Percentiles rank a stretch among this genome's conserved stretches.
phyloP scores from a whole-genome alignment of 2,797 vertebrate species.

The Simalia tracyae region DNA sequence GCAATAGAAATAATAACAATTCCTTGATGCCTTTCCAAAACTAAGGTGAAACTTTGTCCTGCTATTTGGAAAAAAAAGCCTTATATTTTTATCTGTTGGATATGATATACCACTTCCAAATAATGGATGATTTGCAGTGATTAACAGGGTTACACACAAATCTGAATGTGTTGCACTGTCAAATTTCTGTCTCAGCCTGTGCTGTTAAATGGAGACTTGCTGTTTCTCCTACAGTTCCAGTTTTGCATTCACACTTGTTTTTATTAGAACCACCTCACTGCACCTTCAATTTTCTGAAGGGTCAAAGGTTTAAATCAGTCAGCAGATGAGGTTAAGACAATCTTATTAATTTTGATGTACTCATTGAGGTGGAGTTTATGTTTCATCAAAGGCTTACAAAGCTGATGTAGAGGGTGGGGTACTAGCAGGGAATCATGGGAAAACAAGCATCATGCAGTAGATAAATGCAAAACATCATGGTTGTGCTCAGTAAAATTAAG shows the following conservation, averaged over 20 bases:
- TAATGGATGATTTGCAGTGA: background rate
- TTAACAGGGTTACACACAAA: background rate
- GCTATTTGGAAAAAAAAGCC: background rate
- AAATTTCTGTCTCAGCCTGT: accelerated
- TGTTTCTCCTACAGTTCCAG: background rate
- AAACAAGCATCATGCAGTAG: background rate
- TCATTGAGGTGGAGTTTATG: background rate
- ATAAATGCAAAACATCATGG: background rate
- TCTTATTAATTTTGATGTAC: slow-evolving; percentile 13
- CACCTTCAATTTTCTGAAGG: background rate
- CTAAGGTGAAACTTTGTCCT: background rate
- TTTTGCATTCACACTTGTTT: background rate
- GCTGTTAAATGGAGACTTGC: background rate
- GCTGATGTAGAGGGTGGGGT: accelerated
- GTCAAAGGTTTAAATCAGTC: slow-evolving; percentile 23
- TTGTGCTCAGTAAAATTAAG: background rate
- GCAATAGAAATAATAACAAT: background rate
- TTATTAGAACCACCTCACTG: background rate
- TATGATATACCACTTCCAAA: background rate
- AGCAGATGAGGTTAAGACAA: background rate
- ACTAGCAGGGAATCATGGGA: background rate
- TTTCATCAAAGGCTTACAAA: background rate
- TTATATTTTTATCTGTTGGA: background rate
- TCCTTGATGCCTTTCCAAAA: background rate
- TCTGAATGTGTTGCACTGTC: background rate